Evolutionary conservation across 2,797 vertebrate genomes (phyloP), one percentile per base, ranked within the genome.

Genomic region (Parauchenoglanis ngamensis): DNA sequence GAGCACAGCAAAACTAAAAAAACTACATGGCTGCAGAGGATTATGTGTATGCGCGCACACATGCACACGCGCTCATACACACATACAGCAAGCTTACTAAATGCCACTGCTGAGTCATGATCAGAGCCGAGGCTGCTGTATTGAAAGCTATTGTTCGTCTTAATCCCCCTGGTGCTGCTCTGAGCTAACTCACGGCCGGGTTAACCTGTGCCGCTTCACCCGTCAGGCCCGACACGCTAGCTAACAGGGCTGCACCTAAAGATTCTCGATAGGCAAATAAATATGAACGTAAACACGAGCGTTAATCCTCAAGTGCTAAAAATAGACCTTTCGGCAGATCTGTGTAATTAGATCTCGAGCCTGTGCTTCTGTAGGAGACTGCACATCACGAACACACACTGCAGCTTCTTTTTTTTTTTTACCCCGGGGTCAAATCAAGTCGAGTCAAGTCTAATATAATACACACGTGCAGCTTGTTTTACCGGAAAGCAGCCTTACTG

Each of bases 91-190:
- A 78, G 86, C 86, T 86, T 88, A 90, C 89, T 89, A 92, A 90
- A 91, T 87, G 87, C 77, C 87, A 91, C 44, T 91, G 92, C 92
- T 92, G 92, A 92, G 91, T 92, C 91, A 93, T 90, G 88, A 91
- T 77, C 80, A 82, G 85, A 88, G 90, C 86, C 88, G 88, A 75
- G 91, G 90, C 90, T 91, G 90, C 89, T 90, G 86, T 89, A 91
- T 91, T 88, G 88, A 92, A 92, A 92, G 89, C 86, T 89, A 92
- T 91, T 92, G 91, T 91, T 91, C 87, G 57, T 49, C 46, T 83
- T 92, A 92, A 93, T 92, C 92, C 88, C 83, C 73, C 75, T 87
- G 88, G 89, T 89, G 81, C 85, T 70, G 84, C 89, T 86, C 84
- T 82, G 31, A 79, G 88, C 86, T 72, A 90, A 68, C 89, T 70